Evolutionary conservation across 2,113 vertebrate species (phyloP).

Genomic region (Artemisiospiza belli): DNA sequence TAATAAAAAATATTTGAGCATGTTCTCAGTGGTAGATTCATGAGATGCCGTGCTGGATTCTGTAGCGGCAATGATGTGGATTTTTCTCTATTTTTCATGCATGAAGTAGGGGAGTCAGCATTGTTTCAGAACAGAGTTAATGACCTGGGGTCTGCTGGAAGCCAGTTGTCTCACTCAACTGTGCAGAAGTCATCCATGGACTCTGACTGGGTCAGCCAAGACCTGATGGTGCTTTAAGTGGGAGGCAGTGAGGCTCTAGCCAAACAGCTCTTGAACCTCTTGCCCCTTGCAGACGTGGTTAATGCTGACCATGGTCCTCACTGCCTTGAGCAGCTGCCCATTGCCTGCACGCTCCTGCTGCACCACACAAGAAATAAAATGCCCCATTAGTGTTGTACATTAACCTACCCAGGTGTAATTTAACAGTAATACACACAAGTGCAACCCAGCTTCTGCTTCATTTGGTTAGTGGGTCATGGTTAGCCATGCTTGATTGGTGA

Average conservation of each 20-base stretch:
- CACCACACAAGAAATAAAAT: background rate
- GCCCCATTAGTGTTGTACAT: background rate
- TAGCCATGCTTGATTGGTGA: background rate
- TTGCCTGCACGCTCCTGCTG: fast-evolving
- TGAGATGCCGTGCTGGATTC: background rate
- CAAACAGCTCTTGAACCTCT: background rate
- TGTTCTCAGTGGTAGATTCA: slow-evolving; percentile 42
- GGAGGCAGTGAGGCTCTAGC: background rate
- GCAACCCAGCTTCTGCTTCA: background rate
- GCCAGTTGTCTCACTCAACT: background rate
- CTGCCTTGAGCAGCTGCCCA: background rate
- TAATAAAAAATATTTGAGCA: slow-evolving; percentile 46
- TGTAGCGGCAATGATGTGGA: background rate
- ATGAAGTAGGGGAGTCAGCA: background rate
- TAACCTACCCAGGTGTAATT: background rate
- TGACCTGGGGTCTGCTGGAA: background rate
- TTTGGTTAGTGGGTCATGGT: slow-evolving; percentile 17
- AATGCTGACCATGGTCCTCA: fast-evolving
- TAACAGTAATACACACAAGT: background rate
- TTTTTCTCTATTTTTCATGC: background rate
- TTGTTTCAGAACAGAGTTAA: background rate
- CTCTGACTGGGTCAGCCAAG: background rate
- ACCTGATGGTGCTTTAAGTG: background rate
- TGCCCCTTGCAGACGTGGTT: background rate
- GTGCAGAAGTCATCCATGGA: background rate